Evolutionary conservation across 35 echinoderm and acorn worm species (phyloP), one percentile per base, ranked within the genome.

Genomic region (Heliocidaris erythrogramma): DNA sequence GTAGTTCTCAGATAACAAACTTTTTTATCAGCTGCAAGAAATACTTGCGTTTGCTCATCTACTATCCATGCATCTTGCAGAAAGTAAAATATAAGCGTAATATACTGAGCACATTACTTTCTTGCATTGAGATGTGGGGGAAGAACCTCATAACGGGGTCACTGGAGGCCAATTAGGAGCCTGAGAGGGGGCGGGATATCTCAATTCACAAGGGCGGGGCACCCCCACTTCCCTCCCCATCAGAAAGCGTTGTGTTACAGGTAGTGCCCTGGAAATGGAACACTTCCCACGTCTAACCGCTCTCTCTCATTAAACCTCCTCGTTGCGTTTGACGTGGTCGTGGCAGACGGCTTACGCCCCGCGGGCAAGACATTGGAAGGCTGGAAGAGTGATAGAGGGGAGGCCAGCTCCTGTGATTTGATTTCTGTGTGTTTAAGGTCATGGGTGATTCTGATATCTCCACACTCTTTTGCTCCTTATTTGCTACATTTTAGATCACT

Each of bases 181-280:
- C 12, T 89, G 47, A 48, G 87, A 89, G 87, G 87, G 47, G 47
- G 30, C 11, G 87, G 87, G 87, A 89, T 89, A 48, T 89, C 31
- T 48, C 87, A 89, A 89, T 89, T 89, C 32, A 89, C 47, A 48
- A 89, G 87, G 87, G 87, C 87, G 87, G 12, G 87, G 87, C 47
- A 24, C 87, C 87, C 87, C 87, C 31, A 89, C 47, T 32, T 48
- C 31, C 24, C 31, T 42, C 87, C 87, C 47, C 47, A 89, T 89
- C 12, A 89, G 87, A 18, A 47, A 32, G 18, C 32, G 47, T 89
- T 89, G 32, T 47, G 47, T 32, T 32, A 17, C 31, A 47, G 47
- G 47, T 89, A 48, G 87, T 89, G 31, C 24, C 4, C 87, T 48
- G 87, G 87, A 89, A 89, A 89, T 89, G 12, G 87, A 48, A 47